phyloP scores from a whole-genome alignment of 2,888 invertebrate species.

The Perizoma flavofasciatum region DNA sequence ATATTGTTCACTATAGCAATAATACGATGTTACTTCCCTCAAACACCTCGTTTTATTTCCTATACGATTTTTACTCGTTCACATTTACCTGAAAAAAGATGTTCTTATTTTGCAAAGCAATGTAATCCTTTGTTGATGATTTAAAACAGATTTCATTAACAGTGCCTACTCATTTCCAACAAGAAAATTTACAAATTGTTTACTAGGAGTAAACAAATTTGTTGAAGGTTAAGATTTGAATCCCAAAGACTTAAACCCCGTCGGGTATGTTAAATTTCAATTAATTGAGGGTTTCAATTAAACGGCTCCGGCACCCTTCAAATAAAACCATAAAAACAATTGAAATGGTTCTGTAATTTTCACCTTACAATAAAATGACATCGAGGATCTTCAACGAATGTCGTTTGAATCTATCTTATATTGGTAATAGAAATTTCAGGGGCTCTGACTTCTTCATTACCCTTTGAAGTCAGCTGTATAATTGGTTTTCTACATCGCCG shows the following conservation, averaged over 20 bases:
- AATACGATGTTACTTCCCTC: slow-evolving; percentile 29
- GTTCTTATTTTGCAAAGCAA: not conserved
- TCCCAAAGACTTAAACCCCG: no score
- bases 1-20: slow-evolving; percentile 30
- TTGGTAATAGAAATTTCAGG: slow-evolving; percentile 58
- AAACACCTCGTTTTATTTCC: slow-evolving; percentile 23
- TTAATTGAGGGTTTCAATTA: no score
- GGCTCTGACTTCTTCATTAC: slow-evolving; percentile 53
- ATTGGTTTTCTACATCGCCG: slow-evolving; percentile 68
- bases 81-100: not conserved
- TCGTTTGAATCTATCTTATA: slow-evolving; percentile 4
- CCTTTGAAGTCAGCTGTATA: slow-evolving; percentile 59
- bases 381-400: not conserved
- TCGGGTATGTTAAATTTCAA: no score
- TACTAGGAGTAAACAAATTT: no score
- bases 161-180: no score
- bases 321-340: no score
- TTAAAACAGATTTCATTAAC: no score
- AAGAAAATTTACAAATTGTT: no score
- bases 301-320: no score
- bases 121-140: not conserved
- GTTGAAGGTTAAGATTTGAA: no score
- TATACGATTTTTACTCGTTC: slow-evolving; percentile 4
- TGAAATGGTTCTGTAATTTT: no score
- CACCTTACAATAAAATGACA: no score